Evolutionary conservation across 2,113 vertebrate species (phyloP).

Genomic region (Leucosticte australis): DNA sequence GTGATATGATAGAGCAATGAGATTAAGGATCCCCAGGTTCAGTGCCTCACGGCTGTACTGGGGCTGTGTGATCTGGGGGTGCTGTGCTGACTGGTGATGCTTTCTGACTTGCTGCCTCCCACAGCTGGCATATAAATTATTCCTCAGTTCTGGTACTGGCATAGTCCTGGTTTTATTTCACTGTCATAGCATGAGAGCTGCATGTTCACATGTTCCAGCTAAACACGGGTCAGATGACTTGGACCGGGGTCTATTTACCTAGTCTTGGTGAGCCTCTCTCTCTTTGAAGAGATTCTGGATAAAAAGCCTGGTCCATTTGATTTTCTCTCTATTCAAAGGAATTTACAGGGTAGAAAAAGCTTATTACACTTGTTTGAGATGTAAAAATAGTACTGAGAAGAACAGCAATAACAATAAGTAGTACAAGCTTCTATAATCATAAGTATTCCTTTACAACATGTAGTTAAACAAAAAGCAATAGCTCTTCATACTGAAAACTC

Average conservation of each 20-base stretch:
- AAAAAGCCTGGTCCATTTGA: not conserved
- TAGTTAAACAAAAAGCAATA: not conserved
- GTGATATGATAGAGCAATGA: not conserved
- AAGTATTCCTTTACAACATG: not conserved
- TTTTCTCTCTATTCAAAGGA: not conserved
- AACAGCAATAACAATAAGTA: not conserved
- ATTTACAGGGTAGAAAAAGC: not conserved
- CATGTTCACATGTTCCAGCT: not conserved
- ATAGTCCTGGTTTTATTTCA: not conserved
- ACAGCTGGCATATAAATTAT: not conserved
- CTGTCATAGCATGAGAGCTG: not conserved
- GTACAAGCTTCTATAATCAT: not conserved
- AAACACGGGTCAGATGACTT: not conserved
- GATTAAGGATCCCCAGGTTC: not conserved
- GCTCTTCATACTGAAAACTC: not conserved
- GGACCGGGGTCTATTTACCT: not conserved
- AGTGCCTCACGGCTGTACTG: not conserved
- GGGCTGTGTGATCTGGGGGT: not conserved
- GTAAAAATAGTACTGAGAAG: not conserved
- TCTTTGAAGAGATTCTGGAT: not conserved
- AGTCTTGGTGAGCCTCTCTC: not conserved
- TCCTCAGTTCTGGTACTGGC: not conserved
- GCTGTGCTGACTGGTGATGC: not conserved
- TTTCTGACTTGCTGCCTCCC: not conserved
- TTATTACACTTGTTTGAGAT: not conserved